Conservation (phyloP, 2,113 vertebrate species). For the Spea bombifrons region DNA sequence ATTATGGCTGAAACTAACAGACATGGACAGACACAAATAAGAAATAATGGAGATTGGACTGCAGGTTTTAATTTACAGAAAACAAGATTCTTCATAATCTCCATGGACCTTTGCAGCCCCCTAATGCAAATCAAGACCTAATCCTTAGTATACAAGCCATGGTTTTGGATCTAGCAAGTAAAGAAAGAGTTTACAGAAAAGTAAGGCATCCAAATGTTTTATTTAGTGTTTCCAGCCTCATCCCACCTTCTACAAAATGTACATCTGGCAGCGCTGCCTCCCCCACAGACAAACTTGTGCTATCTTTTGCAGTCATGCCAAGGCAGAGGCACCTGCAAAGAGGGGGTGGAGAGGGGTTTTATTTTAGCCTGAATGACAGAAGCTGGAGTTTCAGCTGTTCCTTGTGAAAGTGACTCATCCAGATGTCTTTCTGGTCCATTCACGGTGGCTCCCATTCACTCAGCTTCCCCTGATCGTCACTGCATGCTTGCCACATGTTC, state of each 20-base stretch:
- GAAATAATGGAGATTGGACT: neutral
- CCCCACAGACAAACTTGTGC: conserved; percentile 31
- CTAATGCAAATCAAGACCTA: too few relatives aligned
- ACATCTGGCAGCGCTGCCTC: conserved; percentile 29
- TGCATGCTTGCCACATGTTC: neutral
- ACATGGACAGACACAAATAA: neutral
- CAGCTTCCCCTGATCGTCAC: neutral
- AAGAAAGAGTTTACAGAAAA: too few relatives aligned
- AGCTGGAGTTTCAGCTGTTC: conserved; percentile 19
- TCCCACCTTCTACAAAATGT: conserved; percentile 1
- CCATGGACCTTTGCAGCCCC: neutral
- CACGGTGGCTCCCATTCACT: conserved; percentile 1
- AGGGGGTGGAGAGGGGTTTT: conserved; percentile 28
- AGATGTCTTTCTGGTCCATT: neutral
- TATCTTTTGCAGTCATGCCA: conserved; percentile 23
- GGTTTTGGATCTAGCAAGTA: too few relatives aligned
- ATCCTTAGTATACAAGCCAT: too few relatives aligned
- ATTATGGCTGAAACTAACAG: conserved; percentile 11
- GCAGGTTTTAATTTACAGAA: too few relatives aligned
- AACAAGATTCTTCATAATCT: neutral
- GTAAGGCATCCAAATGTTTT: too few relatives aligned
- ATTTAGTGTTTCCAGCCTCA: neutral
- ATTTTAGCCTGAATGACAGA: conserved; percentile 29
- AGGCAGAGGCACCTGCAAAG: conserved; percentile 29
- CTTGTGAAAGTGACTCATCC: conserved; percentile 23